Evolutionary conservation across 2,888 invertebrate genomes (phyloP), one percentile per base, ranked within the genome.

Genomic region (Steinernema scapterisci): DNA sequence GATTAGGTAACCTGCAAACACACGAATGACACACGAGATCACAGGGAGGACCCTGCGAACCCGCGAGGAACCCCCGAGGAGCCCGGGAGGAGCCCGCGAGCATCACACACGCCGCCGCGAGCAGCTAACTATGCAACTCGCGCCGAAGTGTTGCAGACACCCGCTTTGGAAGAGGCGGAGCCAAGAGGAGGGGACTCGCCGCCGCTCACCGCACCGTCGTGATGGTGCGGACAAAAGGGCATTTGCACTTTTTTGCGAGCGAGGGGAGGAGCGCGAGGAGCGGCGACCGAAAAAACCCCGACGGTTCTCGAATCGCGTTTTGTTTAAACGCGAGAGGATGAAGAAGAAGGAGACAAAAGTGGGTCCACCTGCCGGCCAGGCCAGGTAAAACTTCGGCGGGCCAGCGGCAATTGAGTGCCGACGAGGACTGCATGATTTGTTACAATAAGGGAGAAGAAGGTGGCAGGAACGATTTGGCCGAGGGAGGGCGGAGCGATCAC

Each of bases 1-100:
- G 54, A 54, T 54, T 54, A 25, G 54, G 54, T 54, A 54, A 54
- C 23, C n/a, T n/a, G n/a, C n/a, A n/a, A n/a, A n/a, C n/a, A n/a
- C n/a, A n/a, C n/a, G n/a, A n/a, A n/a, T n/a, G n/a, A n/a, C n/a
- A n/a, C n/a, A n/a, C n/a, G n/a, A n/a, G n/a, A 16, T 5, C 25
- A 23, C 11, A 11, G 54, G 21, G 21, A 54, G 23, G 31, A 1
- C 31, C 63, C 63, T 27, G 13, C 63, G 16, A 27, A 16, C 27
- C 3, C 63, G 27, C 63, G 63, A 2, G 63, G 16, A 27, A 31
- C 63, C 9, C 31, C 23, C 23, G 6, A 27, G 31, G 7, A 19
- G 21, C 48, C n/a, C n/a, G n/a, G n/a, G n/a, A 27, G 54, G 54
- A 25, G 23, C 23, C 19, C 54, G 54, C 63, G 63, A 27, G 63